A percentile compares a stretch with the other conserved stretches of the same genome.
phyloP scores from a whole-genome alignment of 2,888 invertebrate species.

The Coleophora flavipennella region DNA sequence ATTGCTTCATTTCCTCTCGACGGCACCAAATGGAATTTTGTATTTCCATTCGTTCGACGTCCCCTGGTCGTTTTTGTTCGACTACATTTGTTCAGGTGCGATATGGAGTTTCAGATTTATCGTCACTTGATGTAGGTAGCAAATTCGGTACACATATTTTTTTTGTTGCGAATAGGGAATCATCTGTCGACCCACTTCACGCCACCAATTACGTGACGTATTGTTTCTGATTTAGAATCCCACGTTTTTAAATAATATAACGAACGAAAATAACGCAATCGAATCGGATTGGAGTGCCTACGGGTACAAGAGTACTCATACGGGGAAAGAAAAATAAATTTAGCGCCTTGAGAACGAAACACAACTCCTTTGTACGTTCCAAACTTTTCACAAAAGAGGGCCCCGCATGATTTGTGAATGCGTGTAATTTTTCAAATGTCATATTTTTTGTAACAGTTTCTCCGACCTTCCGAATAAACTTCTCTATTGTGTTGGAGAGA shows the following conservation, averaged over 20 bases:
- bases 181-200: constrained; percentile 17
- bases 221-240: no score
- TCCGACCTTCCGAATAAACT: constrained; percentile 58
- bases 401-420: constrained; percentile 69
- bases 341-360: constrained; percentile 55
- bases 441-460: constrained; percentile 66
- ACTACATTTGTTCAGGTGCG: constrained; percentile 51
- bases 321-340: constrained; percentile 23
- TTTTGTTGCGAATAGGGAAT: constrained; percentile 27
- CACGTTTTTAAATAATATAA: no score
- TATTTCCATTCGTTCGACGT: constrained; percentile 38
- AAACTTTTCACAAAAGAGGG: constrained; percentile 63
- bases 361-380: constrained; percentile 52
- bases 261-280: no score
- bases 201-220: constrained; percentile 15
- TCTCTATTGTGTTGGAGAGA: constrained; percentile 57
- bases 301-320: no score
- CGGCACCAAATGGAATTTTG: constrained; percentile 69
- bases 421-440: constrained; percentile 72
- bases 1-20: constrained; percentile 72
- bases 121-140: constrained; percentile 32
- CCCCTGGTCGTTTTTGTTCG: constrained; percentile 44
- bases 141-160: constrained; percentile 16
- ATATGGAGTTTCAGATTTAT: constrained; percentile 49
- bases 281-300: no score